Conservation (phyloP, 1,140 invertebrate species). For the Pseudomyrmex dendroicus region DNA sequence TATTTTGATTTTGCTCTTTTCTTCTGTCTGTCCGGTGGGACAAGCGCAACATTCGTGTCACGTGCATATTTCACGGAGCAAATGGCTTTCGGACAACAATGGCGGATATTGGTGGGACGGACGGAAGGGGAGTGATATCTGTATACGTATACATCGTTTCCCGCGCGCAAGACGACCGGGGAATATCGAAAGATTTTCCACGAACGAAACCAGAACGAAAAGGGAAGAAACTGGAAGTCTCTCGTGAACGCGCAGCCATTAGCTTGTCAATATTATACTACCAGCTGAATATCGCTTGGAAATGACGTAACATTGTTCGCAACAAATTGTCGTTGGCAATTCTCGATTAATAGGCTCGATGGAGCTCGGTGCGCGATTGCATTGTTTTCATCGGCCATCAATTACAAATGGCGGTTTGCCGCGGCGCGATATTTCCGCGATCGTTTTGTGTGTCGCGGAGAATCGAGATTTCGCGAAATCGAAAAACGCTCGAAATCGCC, state of each 20-base stretch:
- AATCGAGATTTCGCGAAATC: constrained; percentile 16
- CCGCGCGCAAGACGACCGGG: constrained; percentile 54
- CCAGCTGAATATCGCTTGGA: constrained; percentile 30
- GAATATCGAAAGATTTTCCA: constrained; percentile 71
- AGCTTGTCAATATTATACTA: constrained; percentile 48
- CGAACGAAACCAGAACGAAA: constrained; percentile 51
- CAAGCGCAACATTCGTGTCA: constrained; percentile 65
- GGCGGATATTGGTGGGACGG: constrained; percentile 41
- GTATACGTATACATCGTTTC: constrained; percentile 21
- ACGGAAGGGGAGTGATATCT: no score
- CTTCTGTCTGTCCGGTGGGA: constrained; percentile 3
- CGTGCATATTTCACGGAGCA: constrained; percentile 77
- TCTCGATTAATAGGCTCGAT: constrained; percentile 48
- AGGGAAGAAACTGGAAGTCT: constrained; percentile 35
- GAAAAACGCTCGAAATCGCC: neutral
- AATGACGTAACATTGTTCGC: constrained; percentile 33
- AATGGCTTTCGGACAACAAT: constrained; percentile 73
- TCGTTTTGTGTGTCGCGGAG: constrained; percentile 9
- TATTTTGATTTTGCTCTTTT: constrained; percentile 33
- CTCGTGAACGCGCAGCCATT: constrained; percentile 17
- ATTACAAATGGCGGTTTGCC: constrained; percentile 23
- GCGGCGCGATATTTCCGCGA: constrained; percentile 6
- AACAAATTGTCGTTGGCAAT: constrained; percentile 20
- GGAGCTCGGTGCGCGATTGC: neutral
- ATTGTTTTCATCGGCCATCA: constrained; percentile 46